Evolutionary conservation across 2,888 invertebrate genomes (phyloP).

Genomic region (Nycteola revayana): DNA sequence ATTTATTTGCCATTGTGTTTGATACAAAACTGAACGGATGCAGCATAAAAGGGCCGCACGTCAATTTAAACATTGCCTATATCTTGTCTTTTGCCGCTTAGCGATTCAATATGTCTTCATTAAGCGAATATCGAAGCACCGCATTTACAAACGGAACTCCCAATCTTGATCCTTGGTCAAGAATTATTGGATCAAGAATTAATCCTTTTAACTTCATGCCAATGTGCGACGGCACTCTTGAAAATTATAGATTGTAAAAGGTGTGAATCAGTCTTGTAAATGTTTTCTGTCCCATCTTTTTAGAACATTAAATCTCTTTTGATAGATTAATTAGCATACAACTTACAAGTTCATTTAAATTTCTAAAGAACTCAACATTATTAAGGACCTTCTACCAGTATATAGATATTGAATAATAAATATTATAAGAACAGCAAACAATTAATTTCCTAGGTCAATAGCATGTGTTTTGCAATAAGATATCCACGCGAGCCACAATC

Average conservation of each 20-base stretch:
- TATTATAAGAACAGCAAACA: slow-evolving; percentile 28
- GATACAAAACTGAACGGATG: slow-evolving; percentile 48
- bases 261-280: too few species aligned
- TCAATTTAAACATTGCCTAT: slow-evolving; percentile 78
- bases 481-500: slow-evolving; percentile 36
- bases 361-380: slow-evolving; percentile 4
- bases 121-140: slow-evolving; percentile 76
- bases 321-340: too few species aligned
- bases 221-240: slow-evolving; percentile 17
- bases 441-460: slow-evolving; percentile 35
- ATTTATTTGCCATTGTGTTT: slow-evolving; percentile 39
- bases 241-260: too few species aligned
- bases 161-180: slow-evolving; percentile 73
- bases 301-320: too few species aligned
- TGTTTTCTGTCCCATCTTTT: too few species aligned
- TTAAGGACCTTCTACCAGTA: too few species aligned
- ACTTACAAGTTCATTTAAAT: too few species aligned
- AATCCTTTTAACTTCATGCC: slow-evolving; percentile 44
- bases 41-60: slow-evolving; percentile 65
- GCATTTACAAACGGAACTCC: slow-evolving; percentile 70
- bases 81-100: slow-evolving; percentile 71
- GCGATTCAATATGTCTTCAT: slow-evolving; percentile 82
- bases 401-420: slow-evolving; percentile 23
- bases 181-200: slow-evolving; percentile 57
- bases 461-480: slow-evolving; percentile 35